Base-by-base conservation (phyloP, 2,888 invertebrate genomes). In the Caenorhabditis plicata region DNA sequence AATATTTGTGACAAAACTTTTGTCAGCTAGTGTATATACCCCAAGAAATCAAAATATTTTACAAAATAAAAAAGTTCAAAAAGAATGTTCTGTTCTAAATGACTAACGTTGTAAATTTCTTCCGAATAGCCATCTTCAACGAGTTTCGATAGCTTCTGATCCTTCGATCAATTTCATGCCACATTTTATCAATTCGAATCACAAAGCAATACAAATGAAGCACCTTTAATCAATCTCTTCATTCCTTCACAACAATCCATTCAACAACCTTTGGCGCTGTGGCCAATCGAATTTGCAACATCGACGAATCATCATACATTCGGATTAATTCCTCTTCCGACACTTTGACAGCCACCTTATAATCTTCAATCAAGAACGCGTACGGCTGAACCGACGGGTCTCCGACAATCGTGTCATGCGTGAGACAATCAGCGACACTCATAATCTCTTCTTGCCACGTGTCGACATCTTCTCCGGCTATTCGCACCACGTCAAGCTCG, bases 231-330 rank as follows among this genome's bases (percentile, higher is more conserved):
- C 3, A 40, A 23, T 17, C 9, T 39, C 22, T 5, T 11, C 20
- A n/a, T 35, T 17, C 7, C 19, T 15, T 35, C 15, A n/a, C 15
- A 7, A 15, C 19, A 11, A 7, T n/a, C 35, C n/a, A 35, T 35
- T 15, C n/a, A 17, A n/a, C 22, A 25, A 42, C 31, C 19, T 20
- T 42, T 13, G 44, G 23, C 8, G 26, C 53, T 50, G 52, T 58
- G 1, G 44, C 46, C 8, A 58, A 38, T 31, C 52, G 40, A 20
- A 58, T 58, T 32, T 58, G 58, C 2, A 58, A 43, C 23, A 49
- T 52, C 0, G 58, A 53, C n/a, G 58, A 58, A 36, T 49, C 44
- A 27, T 58, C 58, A 45, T 48, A 58, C 53, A 53, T 58, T 27
- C 49, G 31, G 19, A 58, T 52, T 4, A 58, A 33, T 29, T 58